A percentile compares a stretch with the other conserved stretches of the same genome.
These are phyloP conservation scores for Polydrusus pterygomalis DNA, from an alignment of 2,888 invertebrate species.

Conservation along the genomic window DNA sequence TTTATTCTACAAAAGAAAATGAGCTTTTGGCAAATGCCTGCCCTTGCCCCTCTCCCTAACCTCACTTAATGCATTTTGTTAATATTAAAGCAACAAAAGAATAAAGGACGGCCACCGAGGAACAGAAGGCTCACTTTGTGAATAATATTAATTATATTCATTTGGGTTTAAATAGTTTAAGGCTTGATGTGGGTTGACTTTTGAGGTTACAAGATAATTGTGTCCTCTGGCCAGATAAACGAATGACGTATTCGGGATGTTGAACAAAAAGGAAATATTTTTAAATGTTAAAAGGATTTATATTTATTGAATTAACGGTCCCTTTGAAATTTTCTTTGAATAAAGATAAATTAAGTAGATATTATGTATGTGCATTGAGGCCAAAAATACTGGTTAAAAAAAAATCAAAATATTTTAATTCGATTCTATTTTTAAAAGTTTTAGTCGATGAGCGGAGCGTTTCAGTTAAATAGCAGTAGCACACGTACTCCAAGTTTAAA, in stretches of 20 bases:
- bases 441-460: no score
- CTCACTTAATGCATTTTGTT: background rate
- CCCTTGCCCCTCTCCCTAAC: background rate
- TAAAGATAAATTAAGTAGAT: no score
- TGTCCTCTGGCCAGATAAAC: background rate
- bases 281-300: background rate
- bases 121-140: background rate
- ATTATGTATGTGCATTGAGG: no score
- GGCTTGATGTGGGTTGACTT: conserved; percentile 16
- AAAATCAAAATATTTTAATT: no score
- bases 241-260: background rate
- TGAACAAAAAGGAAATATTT: background rate
- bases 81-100: background rate
- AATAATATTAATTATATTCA: conserved; percentile 8
- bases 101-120: background rate
- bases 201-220: conserved; percentile 10
- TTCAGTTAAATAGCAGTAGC: no score
- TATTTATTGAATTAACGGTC: no score
- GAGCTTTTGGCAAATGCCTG: no score
- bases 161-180: background rate
- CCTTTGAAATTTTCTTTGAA: no score
- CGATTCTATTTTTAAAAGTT: no score
- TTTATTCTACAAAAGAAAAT: no score
- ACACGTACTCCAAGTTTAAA: no score
- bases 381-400: no score